Percentiles rank a stretch among this genome's conserved stretches.
phyloP scores from a whole-genome alignment of 2,797 vertebrate species.

The Gadopsis bispinosus region DNA sequence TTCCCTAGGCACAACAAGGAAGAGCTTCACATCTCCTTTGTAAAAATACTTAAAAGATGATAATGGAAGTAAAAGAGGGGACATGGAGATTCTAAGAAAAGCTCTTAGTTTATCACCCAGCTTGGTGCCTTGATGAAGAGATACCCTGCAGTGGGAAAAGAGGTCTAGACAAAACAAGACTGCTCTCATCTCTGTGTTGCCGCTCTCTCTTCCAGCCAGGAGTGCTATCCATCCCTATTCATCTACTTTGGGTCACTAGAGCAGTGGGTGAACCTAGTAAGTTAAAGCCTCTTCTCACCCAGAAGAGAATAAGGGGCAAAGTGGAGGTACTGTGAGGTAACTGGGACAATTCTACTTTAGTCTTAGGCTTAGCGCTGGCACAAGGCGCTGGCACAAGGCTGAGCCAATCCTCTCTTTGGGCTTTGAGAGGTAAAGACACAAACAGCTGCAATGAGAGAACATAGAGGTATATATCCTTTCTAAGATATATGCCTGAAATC shows the following conservation, averaged over 20 bases:
- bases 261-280: slow-evolving; percentile 51
- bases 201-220: slow-evolving; percentile 34
- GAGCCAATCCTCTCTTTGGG: slow-evolving; percentile 31
- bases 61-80: slow-evolving; percentile 26
- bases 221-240: slow-evolving; percentile 58
- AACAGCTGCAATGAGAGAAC: not conserved
- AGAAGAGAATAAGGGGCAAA: slow-evolving; percentile 17
- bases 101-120: slow-evolving; percentile 75
- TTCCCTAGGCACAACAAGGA: slow-evolving; percentile 11
- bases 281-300: slow-evolving; percentile 37
- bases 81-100: slow-evolving; percentile 54
- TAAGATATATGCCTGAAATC: not conserved
- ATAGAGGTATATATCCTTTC: not conserved
- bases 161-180: slow-evolving; percentile 84
- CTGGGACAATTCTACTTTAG: slow-evolving; percentile 30
- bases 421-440: slow-evolving; percentile 31
- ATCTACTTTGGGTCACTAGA: slow-evolving; percentile 65
- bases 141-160: slow-evolving; percentile 70
- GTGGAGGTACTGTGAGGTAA: slow-evolving; percentile 18
- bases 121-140: slow-evolving; percentile 81
- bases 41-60: slow-evolving; percentile 31
- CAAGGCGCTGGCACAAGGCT: slow-evolving; percentile 1
- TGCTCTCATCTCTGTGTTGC: slow-evolving; percentile 48
- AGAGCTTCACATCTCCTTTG: slow-evolving; percentile 35
- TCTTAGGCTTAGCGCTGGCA: slow-evolving; percentile 1